A percentile compares a stretch with the other conserved stretches of the same genome.
Evolutionary conservation across 2,113 vertebrate species (phyloP).

Genomic region (Ia io): DNA sequence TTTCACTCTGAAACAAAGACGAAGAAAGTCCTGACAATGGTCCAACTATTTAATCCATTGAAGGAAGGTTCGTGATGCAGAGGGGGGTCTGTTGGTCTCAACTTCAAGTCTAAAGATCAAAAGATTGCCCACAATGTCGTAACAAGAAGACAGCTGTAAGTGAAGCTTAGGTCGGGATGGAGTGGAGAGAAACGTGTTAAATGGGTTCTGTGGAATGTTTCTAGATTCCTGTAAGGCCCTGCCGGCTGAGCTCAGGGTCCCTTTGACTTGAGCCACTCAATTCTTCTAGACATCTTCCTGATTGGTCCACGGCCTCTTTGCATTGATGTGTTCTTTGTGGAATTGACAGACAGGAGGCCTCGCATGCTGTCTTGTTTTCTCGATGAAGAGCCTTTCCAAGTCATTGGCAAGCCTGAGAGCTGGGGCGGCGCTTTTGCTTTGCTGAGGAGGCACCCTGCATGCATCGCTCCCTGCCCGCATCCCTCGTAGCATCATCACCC

Average conservation of each 20-base stretch:
- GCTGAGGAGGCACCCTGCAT: constrained; percentile 50
- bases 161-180: background rate
- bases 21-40: background rate
- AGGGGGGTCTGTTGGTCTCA: background rate
- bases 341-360: background rate
- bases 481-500: background rate
- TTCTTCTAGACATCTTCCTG: background rate
- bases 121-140: background rate
- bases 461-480: background rate
- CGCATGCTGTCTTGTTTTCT: background rate
- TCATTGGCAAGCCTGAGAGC: background rate
- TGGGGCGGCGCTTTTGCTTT: constrained; percentile 32
- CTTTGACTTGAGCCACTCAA: background rate
- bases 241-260: background rate
- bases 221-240: background rate
- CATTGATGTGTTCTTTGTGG: background rate
- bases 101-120: constrained; percentile 44
- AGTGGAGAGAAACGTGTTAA: background rate
- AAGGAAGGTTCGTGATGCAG: background rate
- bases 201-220: constrained; percentile 4
- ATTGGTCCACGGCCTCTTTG: background rate
- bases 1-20: constrained; percentile 26
- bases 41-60: background rate
- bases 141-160: background rate
- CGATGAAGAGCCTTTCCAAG: background rate